Base-by-base conservation (phyloP, 2,797 vertebrate species). In the Eulemur mongoz region DNA sequence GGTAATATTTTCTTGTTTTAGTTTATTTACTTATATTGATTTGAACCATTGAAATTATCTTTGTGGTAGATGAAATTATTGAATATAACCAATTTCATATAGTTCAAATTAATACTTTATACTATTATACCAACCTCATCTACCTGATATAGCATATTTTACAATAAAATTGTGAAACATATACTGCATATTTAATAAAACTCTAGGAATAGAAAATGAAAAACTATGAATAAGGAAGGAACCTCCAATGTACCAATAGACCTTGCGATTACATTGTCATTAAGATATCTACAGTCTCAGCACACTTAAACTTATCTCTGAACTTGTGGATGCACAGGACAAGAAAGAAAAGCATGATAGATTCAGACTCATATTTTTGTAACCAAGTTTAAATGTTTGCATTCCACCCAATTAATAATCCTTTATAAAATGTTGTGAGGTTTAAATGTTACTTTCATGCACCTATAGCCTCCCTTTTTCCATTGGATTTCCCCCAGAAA, bases 401-500 rank as follows among this genome's bases (percentile, higher is more conserved):
- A 20, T 50, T 50, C 1, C 3, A 52, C 0, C 0, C 5, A 78
- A 40, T 78, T 50, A 63, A n/a, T 59, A 57, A 63, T 63, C 0
- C 15, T 73, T 69, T 65, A 85, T 59, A 57, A 89, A 91, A 91
- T 67, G 18, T 13, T 81, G 4, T 91, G 63, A 52, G 78, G 12
- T 23, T 72, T 92, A 87, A 80, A 43, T 84, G 3, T 40, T 70
- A 92, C 40, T 1, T 82, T 83, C 17, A 70, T 40, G 17, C 1
- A 52, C 1, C 0, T 3, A n/a, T 63, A 57, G 1, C 9, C 10
- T 91, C 6, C 90, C 6, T 9, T 40, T 91, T 84, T 40, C 13
- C 25, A 25, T 78, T 61, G 4, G 1, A 30, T 57, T 87, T 65
- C 57, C 4, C 10, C 22, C 15, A 63, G 54, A 81, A 91, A 80